Base-by-base conservation (phyloP, 2,797 vertebrate species). In the Vespertilio murinus region DNA sequence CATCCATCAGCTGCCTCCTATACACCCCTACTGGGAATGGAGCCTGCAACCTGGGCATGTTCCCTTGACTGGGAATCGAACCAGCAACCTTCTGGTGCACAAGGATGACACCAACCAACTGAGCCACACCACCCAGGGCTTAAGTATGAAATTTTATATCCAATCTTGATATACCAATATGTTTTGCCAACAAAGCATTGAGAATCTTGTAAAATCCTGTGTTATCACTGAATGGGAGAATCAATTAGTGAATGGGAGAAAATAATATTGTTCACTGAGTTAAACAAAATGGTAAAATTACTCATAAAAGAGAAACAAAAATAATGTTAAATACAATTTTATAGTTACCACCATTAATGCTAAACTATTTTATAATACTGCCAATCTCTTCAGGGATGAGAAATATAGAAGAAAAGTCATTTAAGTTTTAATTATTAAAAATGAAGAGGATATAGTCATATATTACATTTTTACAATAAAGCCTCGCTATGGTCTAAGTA, bases 231-330 rank as follows among this genome's bases (percentile, higher is more conserved):
- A 91, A 35, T 11, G 49, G 22, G 18, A 89, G 42, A 93, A 73
- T 8, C 56, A 13, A 54, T 56, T 25, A 56, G 16, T 35, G 40
- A 85, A 67, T 35, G 9, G 38, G 42, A 74, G 12, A 91, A 45
- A 71, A 94, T 18, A 90, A 90, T 38, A 67, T 35, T 49, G 10
- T 40, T 81, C 47, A 81, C 8, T 33, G 23, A 78, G 49, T 73
- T 78, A 92, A 70, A 71, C 5, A 59, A 59, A 90, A 73, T 20
- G n/a, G n/a, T 40, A 83, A 79, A 78, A n/a, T 69, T 18, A 6
- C 23, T 64, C 12, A 54, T 40, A 89, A 86, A 61, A 92, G 40
- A 86, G n/a, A 93, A 90, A 93, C 6, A 87, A 80, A 20, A 49
- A 69, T 8, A 95, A 25, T 25, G 61, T 49, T 52, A 78, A 88